phyloP scores from a whole-genome alignment of 2,797 vertebrate species.

The Atherinosoma microstoma region DNA sequence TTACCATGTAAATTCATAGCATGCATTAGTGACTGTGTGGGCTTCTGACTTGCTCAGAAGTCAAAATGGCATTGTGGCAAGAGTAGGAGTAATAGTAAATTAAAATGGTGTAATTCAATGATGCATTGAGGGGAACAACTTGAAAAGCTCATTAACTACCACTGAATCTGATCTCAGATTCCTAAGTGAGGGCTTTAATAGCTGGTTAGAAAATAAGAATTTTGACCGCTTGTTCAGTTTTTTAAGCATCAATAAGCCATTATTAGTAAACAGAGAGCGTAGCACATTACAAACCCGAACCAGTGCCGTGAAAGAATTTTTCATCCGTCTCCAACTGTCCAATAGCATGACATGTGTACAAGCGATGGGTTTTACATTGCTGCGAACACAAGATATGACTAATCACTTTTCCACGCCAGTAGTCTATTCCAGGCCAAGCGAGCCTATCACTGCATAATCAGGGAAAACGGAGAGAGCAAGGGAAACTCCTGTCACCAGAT shows the following conservation, averaged over 20 bases:
- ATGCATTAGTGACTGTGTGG: constrained; percentile 11
- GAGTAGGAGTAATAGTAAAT: neutral
- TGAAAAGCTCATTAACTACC: constrained; percentile 22
- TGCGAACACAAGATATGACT: constrained; percentile 73
- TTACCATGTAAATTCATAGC: neutral
- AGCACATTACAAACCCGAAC: constrained; percentile 32
- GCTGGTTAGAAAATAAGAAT: neutral
- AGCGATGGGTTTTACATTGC: constrained; percentile 67
- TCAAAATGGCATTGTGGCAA: neutral
- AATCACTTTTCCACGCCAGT: constrained; percentile 70
- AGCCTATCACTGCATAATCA: constrained; percentile 75
- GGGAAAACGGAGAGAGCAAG: constrained; percentile 44
- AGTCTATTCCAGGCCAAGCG: constrained; percentile 66
- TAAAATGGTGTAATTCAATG: neutral
- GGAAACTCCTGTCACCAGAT: constrained; percentile 74
- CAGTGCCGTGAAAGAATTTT: constrained; percentile 52
- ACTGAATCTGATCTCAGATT: constrained; percentile 8
- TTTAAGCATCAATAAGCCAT: constrained; percentile 16
- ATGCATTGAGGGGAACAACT: neutral
- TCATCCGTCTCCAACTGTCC: constrained; percentile 51
- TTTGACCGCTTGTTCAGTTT: constrained; percentile 12
- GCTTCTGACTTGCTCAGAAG: constrained; percentile 15
- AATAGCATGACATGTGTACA: constrained; percentile 52
- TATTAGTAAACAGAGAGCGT: constrained; percentile 26
- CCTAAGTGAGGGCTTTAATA: constrained; percentile 21